Evolutionary conservation across 2,113 vertebrate species (phyloP), one percentile per base, ranked within the genome.

Genomic region (Bolborhynchus lineola): DNA sequence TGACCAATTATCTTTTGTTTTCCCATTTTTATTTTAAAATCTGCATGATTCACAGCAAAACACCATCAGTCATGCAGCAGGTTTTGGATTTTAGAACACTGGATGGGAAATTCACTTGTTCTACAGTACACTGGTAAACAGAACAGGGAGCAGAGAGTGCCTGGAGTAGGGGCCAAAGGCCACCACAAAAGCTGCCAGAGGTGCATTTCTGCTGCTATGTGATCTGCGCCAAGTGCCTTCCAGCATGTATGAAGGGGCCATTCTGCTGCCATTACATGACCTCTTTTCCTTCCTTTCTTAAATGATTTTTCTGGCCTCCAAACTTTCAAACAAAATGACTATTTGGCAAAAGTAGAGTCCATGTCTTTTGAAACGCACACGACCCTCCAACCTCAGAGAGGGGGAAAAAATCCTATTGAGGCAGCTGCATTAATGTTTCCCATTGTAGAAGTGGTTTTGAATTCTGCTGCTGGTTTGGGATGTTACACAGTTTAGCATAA

Each of bases 401-500:
- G 47, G 13, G 60, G 59, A 13, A 75, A 75, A 86, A 90, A 64
- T 64, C 37, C 47, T 47, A 47, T 93, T 95, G 71, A 92, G 64
- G 50, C 71, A 83, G 75, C 42, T 75, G 67, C 71, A 55, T 90
- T 93, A 64, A 88, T 44, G 75, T 89, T 91, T 93, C 76, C 55
- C 60, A 60, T 37, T 81, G 87, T 62, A 88, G 42, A 91, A 90
- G 21, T 17, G 21, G 71, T 68, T 94, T 83, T 93, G 71, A 95
- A 93, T 94, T 82, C 95, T 94, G 71, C 89, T 95, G 86, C 57
- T 93, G 77, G 62, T 92, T 92, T 82, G 68, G 67, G 77, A 93
- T 31, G 8, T 85, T 92, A 86, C 82, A 81, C 35, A 92, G 39
- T 93, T 96, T 94, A 96, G 89, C 96, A 92, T 78, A 91, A 95